Evolutionary conservation across 1,140 invertebrate genomes (phyloP), one percentile per base, ranked within the genome.

Genomic region (Brachionus rotundiformis): DNA sequence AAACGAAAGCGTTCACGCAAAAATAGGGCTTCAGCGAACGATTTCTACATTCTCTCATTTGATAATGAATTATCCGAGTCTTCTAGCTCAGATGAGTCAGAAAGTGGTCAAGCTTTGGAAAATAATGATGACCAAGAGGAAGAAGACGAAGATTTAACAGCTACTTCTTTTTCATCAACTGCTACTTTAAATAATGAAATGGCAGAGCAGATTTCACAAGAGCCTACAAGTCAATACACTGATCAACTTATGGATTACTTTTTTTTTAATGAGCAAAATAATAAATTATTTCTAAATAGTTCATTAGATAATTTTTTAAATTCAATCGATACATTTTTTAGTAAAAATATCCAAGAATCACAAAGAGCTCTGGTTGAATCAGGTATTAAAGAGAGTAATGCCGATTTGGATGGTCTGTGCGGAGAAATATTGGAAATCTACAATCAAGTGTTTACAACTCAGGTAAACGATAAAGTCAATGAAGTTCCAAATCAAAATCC

Each of bases 21-120:
- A 36, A 63, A 79, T 16, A 25, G 76, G 27, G 25, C 36, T 27
- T 44, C 39, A 19, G 41, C 75, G 16, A 77, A 77, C 13, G 76
- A 79, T 33, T 79, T 79, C 31, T 79, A 79, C 41, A 19, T 79
- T 39, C 47, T 79, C 6, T 79, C 76, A 41, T 79, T 79, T 79
- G 76, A 63, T 25, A 79, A 79, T 41, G 76, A 79, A 39, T 63
- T 79, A 25, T 79, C 76, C 1, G 76, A 79, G 44, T 44, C 68
- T 3, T 73, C 68, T 19, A 19, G 11, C 3, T 73, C 68, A 11
- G 36, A 23, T 23, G 68, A 73, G 13, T 44, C 36, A 2, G 68
- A 73, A 44, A 27, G 27, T 25, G 39, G 7, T 1, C 7, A 16
- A 27, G 25, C 44, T 10, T 25, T 44, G 11, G 36, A 47, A 41